Conservation (phyloP, 2,113 vertebrate species). For the Sturnus vulgaris region DNA sequence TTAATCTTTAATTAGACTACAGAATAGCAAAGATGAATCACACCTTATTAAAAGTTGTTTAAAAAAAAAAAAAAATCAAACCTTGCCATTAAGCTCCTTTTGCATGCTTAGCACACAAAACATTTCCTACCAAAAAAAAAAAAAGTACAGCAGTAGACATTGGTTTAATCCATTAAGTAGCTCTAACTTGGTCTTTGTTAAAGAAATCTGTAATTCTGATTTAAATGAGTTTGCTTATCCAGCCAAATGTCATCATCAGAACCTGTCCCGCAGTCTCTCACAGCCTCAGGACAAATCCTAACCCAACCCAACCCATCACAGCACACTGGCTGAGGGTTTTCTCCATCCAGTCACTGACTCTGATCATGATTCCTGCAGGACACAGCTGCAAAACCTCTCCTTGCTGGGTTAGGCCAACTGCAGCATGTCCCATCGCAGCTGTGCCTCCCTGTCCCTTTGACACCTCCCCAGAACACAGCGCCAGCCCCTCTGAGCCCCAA, state of each 20-base stretch:
- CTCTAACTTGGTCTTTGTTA: not conserved
- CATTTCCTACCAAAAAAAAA: not conserved
- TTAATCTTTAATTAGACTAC: conserved; percentile 42
- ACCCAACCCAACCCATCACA: not conserved
- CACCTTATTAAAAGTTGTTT: not conserved
- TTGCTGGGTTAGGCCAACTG: not conserved
- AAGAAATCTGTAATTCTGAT: not conserved
- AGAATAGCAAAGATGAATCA: conserved; percentile 44
- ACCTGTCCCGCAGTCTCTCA: not conserved
- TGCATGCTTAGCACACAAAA: not conserved
- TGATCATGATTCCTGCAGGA: not conserved
- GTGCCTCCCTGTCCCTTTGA: not conserved
- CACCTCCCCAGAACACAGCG: not conserved
- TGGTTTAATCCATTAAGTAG: not conserved
- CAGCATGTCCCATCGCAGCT: not conserved
- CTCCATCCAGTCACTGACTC: fast-evolving
- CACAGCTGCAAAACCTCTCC: not conserved
- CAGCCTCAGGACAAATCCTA: not conserved
- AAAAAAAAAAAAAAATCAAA: not conserved
- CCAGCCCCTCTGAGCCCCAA: not conserved
- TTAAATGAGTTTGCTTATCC: not conserved
- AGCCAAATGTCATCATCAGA: not conserved
- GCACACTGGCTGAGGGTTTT: not conserved
- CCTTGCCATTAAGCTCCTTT: conserved; percentile 1
- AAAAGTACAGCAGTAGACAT: not conserved